These are phyloP conservation scores for Tenebrosternarchus preto DNA, from an alignment of 2,113 vertebrate genomes.

Conservation along the genomic window DNA sequence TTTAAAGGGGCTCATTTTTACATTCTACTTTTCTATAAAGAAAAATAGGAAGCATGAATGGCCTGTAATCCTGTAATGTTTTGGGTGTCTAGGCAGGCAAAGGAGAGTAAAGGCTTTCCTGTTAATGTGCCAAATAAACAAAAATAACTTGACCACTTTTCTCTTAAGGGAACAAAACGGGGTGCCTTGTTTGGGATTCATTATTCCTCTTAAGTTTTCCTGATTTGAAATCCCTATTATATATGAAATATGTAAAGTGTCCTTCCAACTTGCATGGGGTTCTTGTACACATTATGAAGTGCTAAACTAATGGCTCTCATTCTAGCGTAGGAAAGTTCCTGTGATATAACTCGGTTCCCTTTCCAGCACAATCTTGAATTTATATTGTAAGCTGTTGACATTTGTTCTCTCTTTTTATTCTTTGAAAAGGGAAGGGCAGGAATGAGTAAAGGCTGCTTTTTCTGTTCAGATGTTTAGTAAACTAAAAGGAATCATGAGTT, in stretches of 20 bases:
- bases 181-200: conserved; percentile 61
- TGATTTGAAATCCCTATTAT: too few relatives aligned
- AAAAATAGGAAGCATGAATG: conserved; percentile 52
- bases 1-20: conserved; percentile 66
- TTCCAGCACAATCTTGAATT: not conserved
- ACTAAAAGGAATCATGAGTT: conserved; percentile 60
- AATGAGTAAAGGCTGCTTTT: conserved; percentile 56
- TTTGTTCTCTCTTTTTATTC: conserved; percentile 2
- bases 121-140: conserved; percentile 68
- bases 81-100: conserved; percentile 40
- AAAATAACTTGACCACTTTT: conserved; percentile 44
- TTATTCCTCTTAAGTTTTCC: conserved; percentile 39
- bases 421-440: conserved; percentile 63
- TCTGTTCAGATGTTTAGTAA: conserved; percentile 58
- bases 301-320: conserved; percentile 1
- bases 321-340: not conserved
- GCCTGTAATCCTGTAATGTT: conserved; percentile 53
- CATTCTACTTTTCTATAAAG: conserved; percentile 61
- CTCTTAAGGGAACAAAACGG: conserved; percentile 44
- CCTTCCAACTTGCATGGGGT: conserved; percentile 49
- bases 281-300: conserved; percentile 4
- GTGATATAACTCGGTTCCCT: not conserved
- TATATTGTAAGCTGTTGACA: conserved; percentile 11
- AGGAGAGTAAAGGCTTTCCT: conserved; percentile 47
- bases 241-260: conserved; percentile 11